Evolutionary conservation across 2,888 invertebrate genomes (phyloP).

Genomic region (Scrobipalpa costella): DNA sequence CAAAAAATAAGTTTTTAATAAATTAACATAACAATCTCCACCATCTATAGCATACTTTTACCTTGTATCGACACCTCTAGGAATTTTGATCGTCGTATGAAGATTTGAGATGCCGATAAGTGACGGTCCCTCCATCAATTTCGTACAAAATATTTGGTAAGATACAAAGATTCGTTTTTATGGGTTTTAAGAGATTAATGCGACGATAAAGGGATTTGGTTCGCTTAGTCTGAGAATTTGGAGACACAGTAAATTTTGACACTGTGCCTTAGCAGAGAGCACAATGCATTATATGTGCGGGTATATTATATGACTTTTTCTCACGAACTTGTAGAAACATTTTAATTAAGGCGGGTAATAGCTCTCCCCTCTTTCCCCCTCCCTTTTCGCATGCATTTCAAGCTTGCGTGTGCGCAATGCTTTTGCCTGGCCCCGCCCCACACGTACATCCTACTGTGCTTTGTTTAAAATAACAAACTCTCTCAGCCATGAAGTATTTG

Average conservation of each 20-base stretch:
- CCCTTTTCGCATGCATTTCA: constrained; percentile 35
- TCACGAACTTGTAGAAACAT: constrained; percentile 27
- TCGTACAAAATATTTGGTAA: constrained; percentile 76
- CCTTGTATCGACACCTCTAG: constrained; percentile 78
- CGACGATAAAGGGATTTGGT: constrained; percentile 73
- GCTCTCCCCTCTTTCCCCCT: constrained; percentile 45
- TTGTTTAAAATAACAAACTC: constrained; percentile 57
- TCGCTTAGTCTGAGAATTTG: constrained; percentile 59
- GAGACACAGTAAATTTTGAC: constrained; percentile 70
- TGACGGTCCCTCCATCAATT: constrained; percentile 73
- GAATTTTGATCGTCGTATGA: constrained; percentile 73
- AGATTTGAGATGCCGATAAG: constrained; percentile 70
- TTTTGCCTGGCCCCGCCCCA: constrained; percentile 55
- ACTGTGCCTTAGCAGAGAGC: constrained; percentile 45
- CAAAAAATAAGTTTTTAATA: constrained; percentile 47
- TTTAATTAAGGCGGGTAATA: constrained; percentile 38
- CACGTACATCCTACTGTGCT: constrained; percentile 59
- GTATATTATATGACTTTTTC: constrained; percentile 1
- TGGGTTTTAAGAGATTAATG: constrained; percentile 75
- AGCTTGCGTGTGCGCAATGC: constrained; percentile 54
- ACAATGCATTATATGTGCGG: background rate
- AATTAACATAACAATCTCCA: constrained; percentile 48
- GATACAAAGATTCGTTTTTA: constrained; percentile 76
- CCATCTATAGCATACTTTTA: constrained; percentile 60
- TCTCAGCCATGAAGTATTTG: constrained; percentile 51